Base-by-base conservation (phyloP, 2,113 vertebrate species). In the Aphyosemion australe region DNA sequence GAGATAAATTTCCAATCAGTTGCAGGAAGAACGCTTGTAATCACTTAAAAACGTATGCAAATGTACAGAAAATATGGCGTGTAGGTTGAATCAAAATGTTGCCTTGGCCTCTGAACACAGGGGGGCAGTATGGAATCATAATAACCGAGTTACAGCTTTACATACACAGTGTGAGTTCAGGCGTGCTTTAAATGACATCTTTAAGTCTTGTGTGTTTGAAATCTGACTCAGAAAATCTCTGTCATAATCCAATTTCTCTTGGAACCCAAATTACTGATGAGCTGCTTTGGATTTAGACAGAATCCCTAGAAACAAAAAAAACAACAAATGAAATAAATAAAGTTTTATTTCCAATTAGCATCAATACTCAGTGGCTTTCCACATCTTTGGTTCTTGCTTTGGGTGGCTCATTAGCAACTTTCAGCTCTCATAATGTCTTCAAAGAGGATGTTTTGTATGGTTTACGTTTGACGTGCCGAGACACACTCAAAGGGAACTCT, bases 101-200 rank as follows among this genome's bases (percentile, higher is more conserved):
- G 32, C 54, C 18, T 50, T 8, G 8, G 26, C 14, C 21, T 68
- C 55, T 59, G 50, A 83, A 80, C 91, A 92, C 87, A 79, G n/a
- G 91, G 85, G 91, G 91, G 90, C 87, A 92, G 86, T 90, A 58
- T 85, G 77, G 74, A 89, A 82, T 65, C 88, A 90, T 55, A 65
- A 49, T 87, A 51, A 32, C 64, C 15, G 62, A 80, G 53, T 79
- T 78, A 72, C 65, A 49, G 39, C 5, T 37, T 62, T 57, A 61
- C 60, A 48, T 10, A 59, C 60, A 76, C 26, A 47, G 58, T 49
- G 47, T 46, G 59, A 73, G 45, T 71, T 70, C 19, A 34, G 43
- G 47, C 31, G 70, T 64, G 45, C n/a, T n/a, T 49, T 73, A 63
- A n/a, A 66, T 19, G 15, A 46, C 26, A 58, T 82, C 46, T 62